These are phyloP conservation scores for Trissolcus japonicus DNA, from an alignment of 2,888 invertebrate genomes.

Conservation along the genomic window DNA sequence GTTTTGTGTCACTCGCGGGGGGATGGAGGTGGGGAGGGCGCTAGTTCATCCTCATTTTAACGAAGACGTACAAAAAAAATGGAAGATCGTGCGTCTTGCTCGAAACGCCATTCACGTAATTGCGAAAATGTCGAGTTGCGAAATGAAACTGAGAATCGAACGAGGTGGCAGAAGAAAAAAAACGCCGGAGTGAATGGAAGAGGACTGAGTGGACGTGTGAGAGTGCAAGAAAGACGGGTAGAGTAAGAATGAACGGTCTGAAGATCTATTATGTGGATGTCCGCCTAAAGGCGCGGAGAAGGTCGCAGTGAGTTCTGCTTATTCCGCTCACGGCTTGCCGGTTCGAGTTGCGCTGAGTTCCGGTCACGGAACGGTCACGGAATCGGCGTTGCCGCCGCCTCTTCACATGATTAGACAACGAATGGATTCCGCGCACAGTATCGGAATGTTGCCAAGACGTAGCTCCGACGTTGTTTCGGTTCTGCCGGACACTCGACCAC, in stretches of 20 bases:
- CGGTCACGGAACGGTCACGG: conserved; percentile 68
- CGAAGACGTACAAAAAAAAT: conserved; percentile 35
- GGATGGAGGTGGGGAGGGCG: too few species aligned
- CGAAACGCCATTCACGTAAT: conserved; percentile 46
- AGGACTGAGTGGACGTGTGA: background rate
- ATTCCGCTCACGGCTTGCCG: conserved; percentile 68
- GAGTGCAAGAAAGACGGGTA: background rate
- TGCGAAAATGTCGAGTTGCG: conserved; percentile 36
- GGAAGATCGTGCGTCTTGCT: conserved; percentile 33
- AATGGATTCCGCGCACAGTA: conserved; percentile 67
- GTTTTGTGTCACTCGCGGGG: conserved; percentile 4
- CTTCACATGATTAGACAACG: conserved; percentile 66
- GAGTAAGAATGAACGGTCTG: conserved; percentile 9
- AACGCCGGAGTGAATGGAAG: conserved; percentile 2
- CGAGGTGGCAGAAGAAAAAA: conserved; percentile 7
- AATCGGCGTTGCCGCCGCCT: conserved; percentile 63
- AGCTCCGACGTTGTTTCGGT: conserved; percentile 66
- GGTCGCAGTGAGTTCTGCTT: conserved; percentile 66
- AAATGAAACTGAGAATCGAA: conserved; percentile 48
- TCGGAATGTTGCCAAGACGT: conserved; percentile 63
- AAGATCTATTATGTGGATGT: conserved; percentile 53
- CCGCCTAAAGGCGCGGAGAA: conserved; percentile 66
- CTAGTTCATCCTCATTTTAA: conserved; percentile 18
- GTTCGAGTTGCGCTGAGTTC: conserved; percentile 69
- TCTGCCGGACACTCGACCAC: conserved; percentile 63